Percentiles rank a stretch among this genome's conserved stretches.
These are phyloP conservation scores for Cuniculus paca DNA, from an alignment of 2,797 vertebrate species.

Conservation along the genomic window DNA sequence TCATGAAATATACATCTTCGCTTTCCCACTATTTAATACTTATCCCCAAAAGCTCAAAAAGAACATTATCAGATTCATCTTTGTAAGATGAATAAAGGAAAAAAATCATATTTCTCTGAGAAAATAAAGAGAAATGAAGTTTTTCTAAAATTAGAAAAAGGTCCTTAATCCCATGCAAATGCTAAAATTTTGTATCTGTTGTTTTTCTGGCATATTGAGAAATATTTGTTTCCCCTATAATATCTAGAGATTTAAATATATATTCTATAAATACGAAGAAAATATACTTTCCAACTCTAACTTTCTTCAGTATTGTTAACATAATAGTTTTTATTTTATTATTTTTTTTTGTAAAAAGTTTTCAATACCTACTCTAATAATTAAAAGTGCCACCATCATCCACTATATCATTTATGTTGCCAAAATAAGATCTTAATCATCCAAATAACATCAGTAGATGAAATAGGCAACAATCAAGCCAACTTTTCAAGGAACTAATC, in stretches of 20 bases:
- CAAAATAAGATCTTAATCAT: not conserved
- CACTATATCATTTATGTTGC: not conserved
- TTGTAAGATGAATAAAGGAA: not conserved
- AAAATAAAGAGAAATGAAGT: conserved; percentile 23
- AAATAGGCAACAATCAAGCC: not conserved
- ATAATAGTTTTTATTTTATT: not conserved
- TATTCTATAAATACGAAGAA: not conserved
- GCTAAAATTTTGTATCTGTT: not conserved
- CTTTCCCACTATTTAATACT: not conserved
- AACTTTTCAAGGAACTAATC: not conserved
- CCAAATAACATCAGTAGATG: not conserved
- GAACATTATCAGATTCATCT: not conserved
- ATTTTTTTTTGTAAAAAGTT: not conserved
- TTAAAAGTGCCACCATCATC: not conserved
- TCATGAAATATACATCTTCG: not conserved
- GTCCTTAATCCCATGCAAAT: not conserved
- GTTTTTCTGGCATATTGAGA: not conserved
- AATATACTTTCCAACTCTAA: not conserved
- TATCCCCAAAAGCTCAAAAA: conserved; percentile 30
- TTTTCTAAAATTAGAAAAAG: conserved; percentile 35
- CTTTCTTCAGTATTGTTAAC: not conserved
- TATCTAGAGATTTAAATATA: not conserved
- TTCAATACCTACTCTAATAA: not conserved
- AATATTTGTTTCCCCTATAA: not conserved
- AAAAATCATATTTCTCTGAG: not conserved